Evolutionary conservation across 2,797 vertebrate species (phyloP).

Genomic region (Babyrousa celebensis): DNA sequence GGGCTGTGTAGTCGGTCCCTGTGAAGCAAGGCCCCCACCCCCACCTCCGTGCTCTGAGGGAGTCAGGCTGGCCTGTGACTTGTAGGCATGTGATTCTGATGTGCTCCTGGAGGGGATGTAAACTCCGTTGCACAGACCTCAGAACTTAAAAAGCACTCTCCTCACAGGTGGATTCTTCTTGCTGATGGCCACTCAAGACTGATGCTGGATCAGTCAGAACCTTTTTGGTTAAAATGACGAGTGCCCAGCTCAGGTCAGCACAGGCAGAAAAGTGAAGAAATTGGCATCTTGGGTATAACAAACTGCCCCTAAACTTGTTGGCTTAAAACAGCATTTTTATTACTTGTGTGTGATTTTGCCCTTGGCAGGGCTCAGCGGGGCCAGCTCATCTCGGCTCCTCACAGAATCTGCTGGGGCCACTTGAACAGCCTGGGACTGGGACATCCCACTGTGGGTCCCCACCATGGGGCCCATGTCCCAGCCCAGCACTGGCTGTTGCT

Average conservation of each 20-base stretch:
- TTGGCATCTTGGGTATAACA: conserved; percentile 23
- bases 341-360: conserved; percentile 32
- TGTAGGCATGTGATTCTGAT: neutral
- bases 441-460: too few species aligned
- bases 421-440: neutral
- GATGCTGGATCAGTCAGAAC: neutral
- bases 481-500: too few species aligned
- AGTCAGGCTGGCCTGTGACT: neutral
- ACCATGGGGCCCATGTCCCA: too few species aligned
- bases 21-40: neutral
- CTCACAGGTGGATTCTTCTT: too few species aligned
- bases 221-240: neutral
- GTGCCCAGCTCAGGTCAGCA: neutral
- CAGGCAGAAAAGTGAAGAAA: neutral
- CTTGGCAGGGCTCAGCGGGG: neutral
- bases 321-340: conserved; percentile 8
- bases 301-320: neutral
- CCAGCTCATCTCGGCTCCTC: neutral
- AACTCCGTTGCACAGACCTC: neutral
- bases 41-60: neutral
- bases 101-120: neutral
- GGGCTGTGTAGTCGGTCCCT: neutral
- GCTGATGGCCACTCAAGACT: neutral
- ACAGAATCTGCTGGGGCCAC: neutral
- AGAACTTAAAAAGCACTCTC: neutral